Evolutionary conservation across 2,888 invertebrate genomes (phyloP).

Genomic region (Caenorhabditis doughertyi): DNA sequence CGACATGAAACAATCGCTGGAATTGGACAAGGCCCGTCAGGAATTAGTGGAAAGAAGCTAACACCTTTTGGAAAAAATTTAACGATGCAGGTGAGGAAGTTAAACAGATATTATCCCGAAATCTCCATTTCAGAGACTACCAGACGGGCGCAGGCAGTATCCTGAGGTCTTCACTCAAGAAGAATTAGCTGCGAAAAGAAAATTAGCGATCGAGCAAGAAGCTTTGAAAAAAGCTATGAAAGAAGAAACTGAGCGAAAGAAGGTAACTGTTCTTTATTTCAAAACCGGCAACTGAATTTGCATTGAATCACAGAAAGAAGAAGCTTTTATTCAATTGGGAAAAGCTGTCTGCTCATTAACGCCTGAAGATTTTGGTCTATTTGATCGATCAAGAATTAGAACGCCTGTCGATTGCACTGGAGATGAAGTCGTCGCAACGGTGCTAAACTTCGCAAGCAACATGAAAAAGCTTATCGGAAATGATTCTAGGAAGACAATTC

Average conservation of each 20-base stretch:
- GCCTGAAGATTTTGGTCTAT: constrained; percentile 13
- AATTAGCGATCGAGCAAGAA: constrained; percentile 10
- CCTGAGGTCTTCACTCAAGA: constrained; percentile 18
- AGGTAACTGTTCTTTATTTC: not conserved
- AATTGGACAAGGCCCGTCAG: too few species aligned
- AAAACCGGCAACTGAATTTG: not conserved
- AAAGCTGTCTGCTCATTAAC: constrained; percentile 7
- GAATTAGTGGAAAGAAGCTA: too few species aligned
- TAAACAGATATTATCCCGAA: too few species aligned
- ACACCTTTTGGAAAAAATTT: too few species aligned
- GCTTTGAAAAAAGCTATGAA: constrained; percentile 1
- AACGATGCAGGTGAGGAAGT: too few species aligned
- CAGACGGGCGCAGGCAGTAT: too few species aligned
- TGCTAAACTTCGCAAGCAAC: constrained; percentile 1
- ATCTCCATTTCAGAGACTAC: too few species aligned
- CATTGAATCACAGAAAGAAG: constrained; percentile 8
- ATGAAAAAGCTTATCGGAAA: constrained; percentile 4
- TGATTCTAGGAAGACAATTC: constrained; percentile 6
- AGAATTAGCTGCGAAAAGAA: constrained; percentile 23
- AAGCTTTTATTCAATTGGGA: constrained; percentile 1
- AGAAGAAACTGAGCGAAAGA: not conserved
- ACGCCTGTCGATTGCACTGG: not conserved
- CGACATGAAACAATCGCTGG: too few species aligned
- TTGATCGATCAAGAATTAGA: not conserved
- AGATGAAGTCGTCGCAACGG: constrained; percentile 5